Percentiles rank a stretch among this genome's conserved stretches.
These are phyloP conservation scores for Neodiprion pinetum DNA, from an alignment of 1,140 invertebrate species.

Conservation along the genomic window DNA sequence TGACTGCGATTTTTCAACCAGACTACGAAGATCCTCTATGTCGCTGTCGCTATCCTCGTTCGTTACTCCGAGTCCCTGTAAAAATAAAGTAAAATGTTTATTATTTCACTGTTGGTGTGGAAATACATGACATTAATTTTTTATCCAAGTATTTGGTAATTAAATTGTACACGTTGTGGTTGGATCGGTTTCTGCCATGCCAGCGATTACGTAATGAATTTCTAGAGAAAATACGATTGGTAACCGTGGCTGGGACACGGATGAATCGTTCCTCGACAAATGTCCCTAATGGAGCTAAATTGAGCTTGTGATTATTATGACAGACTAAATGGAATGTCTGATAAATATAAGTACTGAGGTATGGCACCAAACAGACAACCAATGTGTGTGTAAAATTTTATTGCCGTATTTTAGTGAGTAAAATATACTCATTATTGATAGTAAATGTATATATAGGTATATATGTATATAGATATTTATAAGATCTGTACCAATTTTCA, in stretches of 20 bases:
- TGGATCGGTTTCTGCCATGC: not conserved
- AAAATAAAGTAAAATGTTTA: not conserved
- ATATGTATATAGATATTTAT: not conserved
- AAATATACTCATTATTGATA: not conserved
- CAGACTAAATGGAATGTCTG: not conserved
- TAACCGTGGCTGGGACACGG: not conserved
- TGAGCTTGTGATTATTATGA: slow-evolving; percentile 1
- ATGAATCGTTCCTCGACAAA: slow-evolving; percentile 2
- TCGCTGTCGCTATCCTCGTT: slow-evolving; percentile 58
- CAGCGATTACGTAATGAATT: not conserved
- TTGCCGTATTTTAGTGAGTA: not conserved
- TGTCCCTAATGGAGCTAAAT: not conserved
- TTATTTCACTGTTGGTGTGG: not conserved
- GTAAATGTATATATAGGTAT: not conserved
- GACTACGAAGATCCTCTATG: slow-evolving; percentile 66
- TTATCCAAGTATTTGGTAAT: not conserved
- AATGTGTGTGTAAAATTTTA: slow-evolving; percentile 1
- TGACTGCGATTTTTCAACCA: slow-evolving; percentile 64
- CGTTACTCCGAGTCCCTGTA: slow-evolving; percentile 37
- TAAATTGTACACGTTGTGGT: not conserved
- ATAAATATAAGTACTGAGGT: not conserved
- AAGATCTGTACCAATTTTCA: not conserved
- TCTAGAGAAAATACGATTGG: not conserved
- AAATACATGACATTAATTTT: no score
- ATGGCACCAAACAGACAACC: slow-evolving; percentile 1